Conservation (phyloP, 2,113 vertebrate species). For the Sander vitreus region DNA sequence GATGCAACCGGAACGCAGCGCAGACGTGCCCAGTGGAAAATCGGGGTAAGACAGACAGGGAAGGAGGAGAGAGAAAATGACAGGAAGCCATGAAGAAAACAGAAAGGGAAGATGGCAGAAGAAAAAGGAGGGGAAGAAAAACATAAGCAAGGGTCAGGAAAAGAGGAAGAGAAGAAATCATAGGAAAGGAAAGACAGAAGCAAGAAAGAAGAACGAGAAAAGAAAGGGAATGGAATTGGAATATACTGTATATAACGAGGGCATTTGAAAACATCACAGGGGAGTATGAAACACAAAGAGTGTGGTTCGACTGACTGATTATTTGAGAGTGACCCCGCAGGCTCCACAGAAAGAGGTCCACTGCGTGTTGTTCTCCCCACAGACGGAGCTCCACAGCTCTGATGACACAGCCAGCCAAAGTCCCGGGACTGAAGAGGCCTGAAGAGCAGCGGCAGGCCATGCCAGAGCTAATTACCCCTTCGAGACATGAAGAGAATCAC, state of each 20-base stretch:
- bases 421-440: constrained; percentile 58
- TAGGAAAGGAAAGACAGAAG: too few species aligned
- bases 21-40: too few species aligned
- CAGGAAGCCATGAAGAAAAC: neutral
- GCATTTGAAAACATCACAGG: constrained; percentile 21
- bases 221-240: neutral
- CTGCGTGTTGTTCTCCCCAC: constrained; percentile 36
- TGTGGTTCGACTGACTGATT: constrained; percentile 28
- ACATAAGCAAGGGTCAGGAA: neutral
- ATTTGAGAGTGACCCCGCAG: constrained; percentile 53
- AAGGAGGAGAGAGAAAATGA: neutral
- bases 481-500: constrained; percentile 74
- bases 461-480: constrained; percentile 75
- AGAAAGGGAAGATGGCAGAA: neutral
- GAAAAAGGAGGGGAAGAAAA: neutral
- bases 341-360: constrained; percentile 24
- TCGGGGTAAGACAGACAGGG: neutral
- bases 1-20: too few species aligned
- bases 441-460: constrained; percentile 62
- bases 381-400: constrained; percentile 25
- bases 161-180: neutral
- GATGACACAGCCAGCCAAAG: constrained; percentile 53
- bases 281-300: constrained; percentile 30
- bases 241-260: neutral
- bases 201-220: neutral